phyloP scores from a whole-genome alignment of 2,113 vertebrate species.

The Notechis scutatus region DNA sequence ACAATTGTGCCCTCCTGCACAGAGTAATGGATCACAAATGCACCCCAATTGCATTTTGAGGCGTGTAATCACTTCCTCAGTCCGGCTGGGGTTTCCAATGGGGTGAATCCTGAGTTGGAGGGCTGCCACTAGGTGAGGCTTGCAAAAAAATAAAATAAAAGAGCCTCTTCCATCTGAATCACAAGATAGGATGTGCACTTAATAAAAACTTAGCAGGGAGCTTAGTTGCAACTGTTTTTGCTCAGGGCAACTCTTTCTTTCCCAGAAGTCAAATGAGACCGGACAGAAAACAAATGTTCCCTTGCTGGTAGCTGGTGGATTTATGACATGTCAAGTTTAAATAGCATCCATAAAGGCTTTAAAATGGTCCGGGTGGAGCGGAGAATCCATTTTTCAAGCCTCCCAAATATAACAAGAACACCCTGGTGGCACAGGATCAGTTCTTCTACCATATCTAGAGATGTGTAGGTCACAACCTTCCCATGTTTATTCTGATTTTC shows the following conservation, averaged over 20 bases:
- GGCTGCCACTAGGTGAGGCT: neutral
- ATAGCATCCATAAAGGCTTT: slow-evolving; percentile 63
- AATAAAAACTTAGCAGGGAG: neutral
- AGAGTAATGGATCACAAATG: neutral
- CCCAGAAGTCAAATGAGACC: slow-evolving; percentile 44
- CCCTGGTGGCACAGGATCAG: too few species aligned
- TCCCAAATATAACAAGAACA: slow-evolving; percentile 15
- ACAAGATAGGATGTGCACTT: neutral
- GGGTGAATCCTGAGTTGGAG: neutral
- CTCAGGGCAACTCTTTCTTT: slow-evolving; percentile 30
- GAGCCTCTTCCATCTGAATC: neutral
- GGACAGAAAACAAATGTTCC: slow-evolving; percentile 47
- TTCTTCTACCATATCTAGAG: too few species aligned
- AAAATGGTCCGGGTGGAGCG: slow-evolving; percentile 36
- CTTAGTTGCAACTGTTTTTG: neutral
- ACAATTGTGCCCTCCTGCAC: neutral
- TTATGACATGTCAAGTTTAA: slow-evolving; percentile 71
- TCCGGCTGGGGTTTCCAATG: neutral
- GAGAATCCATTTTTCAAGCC: slow-evolving; percentile 52
- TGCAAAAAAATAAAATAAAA: neutral
- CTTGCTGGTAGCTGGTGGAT: slow-evolving; percentile 54
- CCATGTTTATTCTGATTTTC: too few species aligned
- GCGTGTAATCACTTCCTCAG: neutral
- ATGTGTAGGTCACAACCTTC: too few species aligned
- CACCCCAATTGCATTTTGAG: neutral